These are phyloP conservation scores for Sarcophaga variegata DNA, from an alignment of 2,888 invertebrate genomes.

Conservation along the genomic window DNA sequence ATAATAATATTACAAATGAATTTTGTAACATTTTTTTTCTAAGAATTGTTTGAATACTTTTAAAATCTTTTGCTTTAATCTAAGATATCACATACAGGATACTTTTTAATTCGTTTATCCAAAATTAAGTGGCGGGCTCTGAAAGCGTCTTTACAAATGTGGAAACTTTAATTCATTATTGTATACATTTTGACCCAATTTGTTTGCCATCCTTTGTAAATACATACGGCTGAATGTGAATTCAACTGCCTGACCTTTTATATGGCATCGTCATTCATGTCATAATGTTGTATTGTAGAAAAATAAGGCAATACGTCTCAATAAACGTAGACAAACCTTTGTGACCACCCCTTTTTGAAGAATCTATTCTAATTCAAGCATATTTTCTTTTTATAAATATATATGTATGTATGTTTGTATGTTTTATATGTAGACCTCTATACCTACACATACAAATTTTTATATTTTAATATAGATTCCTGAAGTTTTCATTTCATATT, in stretches of 20 bases:
- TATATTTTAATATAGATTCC: not conserved
- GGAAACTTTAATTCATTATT: too few relatives aligned
- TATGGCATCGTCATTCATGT: not conserved
- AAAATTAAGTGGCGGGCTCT: too few relatives aligned
- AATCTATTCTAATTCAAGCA: not conserved
- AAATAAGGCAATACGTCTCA: not conserved
- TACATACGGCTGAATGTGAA: not conserved
- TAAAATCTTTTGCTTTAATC: too few relatives aligned
- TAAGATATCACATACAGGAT: too few relatives aligned
- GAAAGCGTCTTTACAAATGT: too few relatives aligned
- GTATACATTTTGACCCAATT: too few relatives aligned
- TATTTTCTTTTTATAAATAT: not conserved
- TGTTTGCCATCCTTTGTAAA: not conserved
- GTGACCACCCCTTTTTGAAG: slow-evolving; percentile 16
- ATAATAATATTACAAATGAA: too few relatives aligned
- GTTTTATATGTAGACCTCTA: not conserved
- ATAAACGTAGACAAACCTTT: slow-evolving; percentile 10
- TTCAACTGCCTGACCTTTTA: not conserved
- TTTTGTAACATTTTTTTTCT: too few relatives aligned
- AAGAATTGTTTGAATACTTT: too few relatives aligned
- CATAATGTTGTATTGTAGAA: not conserved
- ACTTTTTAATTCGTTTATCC: too few relatives aligned
- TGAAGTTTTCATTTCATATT: not conserved
- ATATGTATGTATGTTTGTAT: slow-evolving; percentile 3
- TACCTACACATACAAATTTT: not conserved